These are phyloP conservation scores for Momotus momota DNA, from an alignment of 2,797 vertebrate genomes.

Conservation along the genomic window DNA sequence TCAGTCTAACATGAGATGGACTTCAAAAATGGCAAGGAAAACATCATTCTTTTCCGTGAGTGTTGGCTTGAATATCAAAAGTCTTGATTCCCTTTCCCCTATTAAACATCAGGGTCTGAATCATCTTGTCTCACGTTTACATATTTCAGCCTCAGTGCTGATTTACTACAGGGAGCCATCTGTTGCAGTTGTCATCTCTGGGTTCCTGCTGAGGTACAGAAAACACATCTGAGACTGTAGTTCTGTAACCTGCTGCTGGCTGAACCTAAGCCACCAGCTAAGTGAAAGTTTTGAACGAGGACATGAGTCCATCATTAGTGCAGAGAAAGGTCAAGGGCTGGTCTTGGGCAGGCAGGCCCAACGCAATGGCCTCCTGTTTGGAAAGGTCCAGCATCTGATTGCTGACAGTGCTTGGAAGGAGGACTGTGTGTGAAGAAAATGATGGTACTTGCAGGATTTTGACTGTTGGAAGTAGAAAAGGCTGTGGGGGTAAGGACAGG, in stretches of 20 bases:
- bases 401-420: neutral
- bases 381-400: neutral
- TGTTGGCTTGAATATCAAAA: neutral
- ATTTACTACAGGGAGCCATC: neutral
- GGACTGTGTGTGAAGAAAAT: neutral
- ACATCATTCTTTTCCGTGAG: neutral
- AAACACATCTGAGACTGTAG: neutral
- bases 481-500: neutral
- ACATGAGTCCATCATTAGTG: fast-evolving
- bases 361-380: neutral
- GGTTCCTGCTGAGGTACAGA: neutral
- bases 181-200: neutral
- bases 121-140: neutral
- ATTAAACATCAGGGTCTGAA: neutral
- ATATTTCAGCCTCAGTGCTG: neutral
- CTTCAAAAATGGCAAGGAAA: neutral
- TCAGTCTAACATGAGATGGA: neutral
- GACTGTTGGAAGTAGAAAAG: neutral
- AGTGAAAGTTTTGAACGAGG: neutral
- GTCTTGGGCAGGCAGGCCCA: neutral
- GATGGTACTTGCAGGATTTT: neutral
- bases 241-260: neutral
- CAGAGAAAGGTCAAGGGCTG: neutral
- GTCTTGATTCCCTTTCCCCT: neutral
- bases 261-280: neutral